These are phyloP conservation scores for Rachycentron canadum DNA, from an alignment of 2,797 vertebrate genomes.

Conservation along the genomic window DNA sequence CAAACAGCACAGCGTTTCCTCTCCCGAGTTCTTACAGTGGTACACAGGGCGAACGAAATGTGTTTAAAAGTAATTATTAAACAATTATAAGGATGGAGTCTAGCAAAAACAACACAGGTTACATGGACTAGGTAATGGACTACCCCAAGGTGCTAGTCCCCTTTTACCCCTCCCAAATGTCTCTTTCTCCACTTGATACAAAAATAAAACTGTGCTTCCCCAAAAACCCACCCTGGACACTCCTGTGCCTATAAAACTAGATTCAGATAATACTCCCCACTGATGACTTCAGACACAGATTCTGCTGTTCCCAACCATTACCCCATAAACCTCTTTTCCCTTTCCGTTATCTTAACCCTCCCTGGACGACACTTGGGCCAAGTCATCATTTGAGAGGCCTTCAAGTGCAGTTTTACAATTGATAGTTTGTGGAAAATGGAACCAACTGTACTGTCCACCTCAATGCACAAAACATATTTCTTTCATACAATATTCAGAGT, in stretches of 20 bases:
- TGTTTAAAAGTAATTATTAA: constrained; percentile 40
- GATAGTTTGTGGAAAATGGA: constrained; percentile 29
- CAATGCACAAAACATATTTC: constrained; percentile 7
- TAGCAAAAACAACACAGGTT: constrained; percentile 63
- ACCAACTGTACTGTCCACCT: constrained; percentile 19
- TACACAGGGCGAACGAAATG: constrained; percentile 43
- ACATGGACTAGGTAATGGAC: constrained; percentile 59
- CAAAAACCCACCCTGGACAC: constrained; percentile 64
- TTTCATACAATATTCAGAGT: constrained; percentile 39
- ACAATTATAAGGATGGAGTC: constrained; percentile 62
- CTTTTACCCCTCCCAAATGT: constrained; percentile 42
- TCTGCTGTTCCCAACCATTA: constrained; percentile 7
- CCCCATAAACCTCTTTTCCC: constrained; percentile 63
- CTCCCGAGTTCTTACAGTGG: constrained; percentile 33
- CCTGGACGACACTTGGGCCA: constrained; percentile 36
- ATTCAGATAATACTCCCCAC: constrained; percentile 36
- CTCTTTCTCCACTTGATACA: constrained; percentile 64
- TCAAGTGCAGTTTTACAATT: constrained; percentile 40
- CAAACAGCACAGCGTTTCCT: constrained; percentile 33
- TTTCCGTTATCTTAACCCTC: constrained; percentile 67
- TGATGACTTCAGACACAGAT: constrained; percentile 14
- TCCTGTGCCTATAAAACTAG: constrained; percentile 56
- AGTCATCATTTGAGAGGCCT: constrained; percentile 36
- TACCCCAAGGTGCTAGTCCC: constrained; percentile 38
- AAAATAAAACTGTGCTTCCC: constrained; percentile 79